phyloP scores from a whole-genome alignment of 2,888 invertebrate species.

The Folsomia candida region DNA sequence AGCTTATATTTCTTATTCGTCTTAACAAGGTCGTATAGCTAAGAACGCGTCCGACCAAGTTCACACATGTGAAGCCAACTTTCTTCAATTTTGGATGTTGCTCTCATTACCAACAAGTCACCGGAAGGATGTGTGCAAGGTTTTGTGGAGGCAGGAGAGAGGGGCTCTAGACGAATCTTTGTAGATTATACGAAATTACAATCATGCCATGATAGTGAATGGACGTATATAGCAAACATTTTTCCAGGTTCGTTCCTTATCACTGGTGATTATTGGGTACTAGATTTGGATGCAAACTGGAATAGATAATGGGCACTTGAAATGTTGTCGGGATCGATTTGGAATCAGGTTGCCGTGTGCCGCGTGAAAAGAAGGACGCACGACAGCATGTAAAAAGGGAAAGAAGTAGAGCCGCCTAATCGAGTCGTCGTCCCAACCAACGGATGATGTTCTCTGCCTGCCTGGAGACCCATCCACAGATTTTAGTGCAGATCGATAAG shows the following conservation, averaged over 20 bases:
- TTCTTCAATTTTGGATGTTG: too few relatives aligned
- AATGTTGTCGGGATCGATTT: neutral
- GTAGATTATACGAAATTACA: too few relatives aligned
- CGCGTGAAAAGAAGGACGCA: neutral
- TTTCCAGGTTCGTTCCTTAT: too few relatives aligned
- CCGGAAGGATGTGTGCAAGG: neutral
- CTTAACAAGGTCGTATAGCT: slow-evolving; percentile 15
- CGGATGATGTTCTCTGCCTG: neutral
- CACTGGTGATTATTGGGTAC: neutral
- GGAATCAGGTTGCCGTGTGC: neutral
- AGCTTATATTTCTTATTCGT: slow-evolving; percentile 3
- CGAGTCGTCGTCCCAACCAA: neutral
- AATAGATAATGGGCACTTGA: neutral
- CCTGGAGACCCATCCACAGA: slow-evolving; percentile 1
- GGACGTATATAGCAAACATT: neutral
- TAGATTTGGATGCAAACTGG: neutral
- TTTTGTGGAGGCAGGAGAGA: too few relatives aligned
- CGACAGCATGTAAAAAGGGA: too few relatives aligned
- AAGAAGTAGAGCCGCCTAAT: neutral
- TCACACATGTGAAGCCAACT: too few relatives aligned
- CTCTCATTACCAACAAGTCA: too few relatives aligned
- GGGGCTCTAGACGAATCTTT: too few relatives aligned
- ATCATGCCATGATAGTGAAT: neutral
- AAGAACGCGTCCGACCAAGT: too few relatives aligned
- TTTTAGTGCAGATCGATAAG: slow-evolving; percentile 14